These are phyloP conservation scores for Machimus rusticus DNA, from an alignment of 2,888 invertebrate species.

Conservation along the genomic window DNA sequence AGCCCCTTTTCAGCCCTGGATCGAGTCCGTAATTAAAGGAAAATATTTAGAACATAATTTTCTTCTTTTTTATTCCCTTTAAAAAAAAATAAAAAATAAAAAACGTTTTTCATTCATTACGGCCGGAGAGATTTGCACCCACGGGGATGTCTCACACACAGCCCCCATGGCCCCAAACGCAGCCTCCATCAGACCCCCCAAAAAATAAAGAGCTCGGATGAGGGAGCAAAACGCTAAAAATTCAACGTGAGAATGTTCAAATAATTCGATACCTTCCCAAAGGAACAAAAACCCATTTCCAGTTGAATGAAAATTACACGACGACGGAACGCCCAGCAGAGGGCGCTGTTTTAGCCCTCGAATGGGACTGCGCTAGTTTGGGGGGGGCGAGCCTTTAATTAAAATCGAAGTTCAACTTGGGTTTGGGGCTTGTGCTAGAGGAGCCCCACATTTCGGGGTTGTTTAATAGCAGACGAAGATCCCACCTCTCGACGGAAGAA, in stretches of 20 bases:
- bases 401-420: conserved; percentile 40
- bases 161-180: neutral
- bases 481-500: neutral
- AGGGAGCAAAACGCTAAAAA: neutral
- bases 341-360: neutral
- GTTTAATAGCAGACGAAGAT: neutral
- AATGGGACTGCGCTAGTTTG: neutral
- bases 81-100: neutral
- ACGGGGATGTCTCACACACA: neutral
- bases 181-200: neutral
- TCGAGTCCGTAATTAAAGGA: conserved; percentile 24
- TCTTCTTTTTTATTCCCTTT: neutral
- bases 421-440: neutral
- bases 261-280: conserved; percentile 19
- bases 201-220: neutral
- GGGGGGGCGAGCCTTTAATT: conserved; percentile 33
- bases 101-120: conserved; percentile 35
- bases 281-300: conserved; percentile 8
- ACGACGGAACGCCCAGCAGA: neutral
- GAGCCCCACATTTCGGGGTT: neutral
- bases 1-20: neutral
- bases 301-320: conserved; percentile 3
- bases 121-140: neutral
- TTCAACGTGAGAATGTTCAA: conserved; percentile 20
- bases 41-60: conserved; percentile 39